Evolutionary conservation across 2,113 vertebrate genomes (phyloP).

Genomic region (Irena cyanogastra): DNA sequence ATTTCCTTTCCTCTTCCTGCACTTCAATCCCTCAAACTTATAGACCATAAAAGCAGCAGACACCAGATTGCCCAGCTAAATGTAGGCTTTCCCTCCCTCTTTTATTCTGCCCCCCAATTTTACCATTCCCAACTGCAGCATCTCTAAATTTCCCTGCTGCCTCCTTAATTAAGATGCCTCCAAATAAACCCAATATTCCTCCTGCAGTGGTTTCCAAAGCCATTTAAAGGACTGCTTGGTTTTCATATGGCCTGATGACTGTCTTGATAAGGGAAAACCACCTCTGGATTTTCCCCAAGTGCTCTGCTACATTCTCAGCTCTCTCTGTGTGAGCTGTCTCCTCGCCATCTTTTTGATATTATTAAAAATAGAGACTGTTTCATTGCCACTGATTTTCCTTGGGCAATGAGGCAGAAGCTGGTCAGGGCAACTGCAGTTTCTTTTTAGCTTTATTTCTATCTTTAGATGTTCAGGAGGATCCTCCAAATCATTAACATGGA

Average conservation of each 20-base stretch:
- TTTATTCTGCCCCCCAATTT: neutral
- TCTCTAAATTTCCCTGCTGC: neutral
- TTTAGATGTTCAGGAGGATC: neutral
- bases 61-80: neutral
- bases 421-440: neutral
- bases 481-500: neutral
- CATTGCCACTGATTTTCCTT: neutral
- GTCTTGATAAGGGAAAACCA: neutral
- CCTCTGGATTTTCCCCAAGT: neutral
- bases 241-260: rapidly evolving
- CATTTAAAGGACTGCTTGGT: neutral
- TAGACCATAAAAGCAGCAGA: neutral
- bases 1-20: neutral
- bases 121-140: neutral
- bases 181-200: neutral
- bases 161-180: neutral
- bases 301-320: neutral
- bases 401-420: neutral
- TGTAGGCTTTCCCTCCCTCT: rapidly evolving
- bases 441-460: neutral
- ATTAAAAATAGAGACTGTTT: neutral
- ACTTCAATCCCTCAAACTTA: neutral
- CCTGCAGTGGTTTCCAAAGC: neutral
- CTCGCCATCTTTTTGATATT: rapidly evolving
- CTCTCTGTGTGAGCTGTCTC: neutral